Base-by-base conservation (phyloP, 2,888 invertebrate genomes). In the Noctua janthe region DNA sequence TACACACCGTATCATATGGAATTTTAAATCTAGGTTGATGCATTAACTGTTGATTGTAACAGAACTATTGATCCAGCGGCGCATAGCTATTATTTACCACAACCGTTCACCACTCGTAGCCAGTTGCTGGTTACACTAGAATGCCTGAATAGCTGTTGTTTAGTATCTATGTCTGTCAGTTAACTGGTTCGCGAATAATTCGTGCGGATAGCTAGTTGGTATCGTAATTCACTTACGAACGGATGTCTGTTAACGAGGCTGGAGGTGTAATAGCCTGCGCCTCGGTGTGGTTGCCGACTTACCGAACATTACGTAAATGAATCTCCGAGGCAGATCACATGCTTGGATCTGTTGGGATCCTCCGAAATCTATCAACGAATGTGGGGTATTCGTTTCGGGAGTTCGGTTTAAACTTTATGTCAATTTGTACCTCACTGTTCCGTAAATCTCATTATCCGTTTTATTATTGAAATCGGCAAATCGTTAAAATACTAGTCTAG, bases 281-380 rank as follows among this genome's bases (percentile, higher is more conserved):
- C 88, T 89, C 91, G 85, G 85, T 91, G 94, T 90, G 94, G 94
- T 92, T 91, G 88, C 90, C 86, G 92, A 92, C 92, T 93, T 92
- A 90, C 91, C 89, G 92, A 92, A 93, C 91, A 93, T 95, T 94
- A 94, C 93, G 92, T 92, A 94, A 95, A 95, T 95, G 92, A 92
- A 94, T 93, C 91, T 90, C 90, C 86, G 87, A 88, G 85, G 84
- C 87, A 91, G 91, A 92, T 93, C 92, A 92, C 85, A 85, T 85
- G 78, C 78, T 81, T 78, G 84, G 78, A 82, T 83, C 62, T 67
- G 76, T 87, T 83, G 43, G 83, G 84, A 83, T 88, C 84, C 87
- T 76, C 83, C 81, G 87, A 86, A 91, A 91, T 85, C 84, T 88
- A 87, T 87, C 86, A 62, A 80, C 49, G n/a, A 67, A 81, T 81